Evolutionary conservation across 1,140 invertebrate genomes (phyloP).

Genomic region (Chymomyza costata): DNA sequence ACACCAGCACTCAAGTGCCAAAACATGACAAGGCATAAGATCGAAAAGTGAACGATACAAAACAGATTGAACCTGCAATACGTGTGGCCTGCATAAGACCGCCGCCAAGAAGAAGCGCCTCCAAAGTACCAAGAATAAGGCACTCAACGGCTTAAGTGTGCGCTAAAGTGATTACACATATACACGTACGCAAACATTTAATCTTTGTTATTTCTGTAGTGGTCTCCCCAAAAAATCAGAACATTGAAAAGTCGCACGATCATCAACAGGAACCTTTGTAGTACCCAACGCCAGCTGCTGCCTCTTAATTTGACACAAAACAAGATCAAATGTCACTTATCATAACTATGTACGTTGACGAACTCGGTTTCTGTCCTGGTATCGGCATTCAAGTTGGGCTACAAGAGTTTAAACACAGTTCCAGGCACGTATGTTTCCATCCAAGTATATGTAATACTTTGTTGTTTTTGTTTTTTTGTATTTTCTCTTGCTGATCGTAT

Average conservation of each 20-base stretch:
- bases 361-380: neutral
- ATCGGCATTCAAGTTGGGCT: no score
- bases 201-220: neutral
- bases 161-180: conserved; percentile 31
- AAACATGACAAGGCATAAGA: conserved; percentile 62
- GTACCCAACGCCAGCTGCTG: conserved; percentile 55
- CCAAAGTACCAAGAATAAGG: conserved; percentile 65
- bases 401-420: no score
- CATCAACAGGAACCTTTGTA: conserved; percentile 31
- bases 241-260: conserved; percentile 59
- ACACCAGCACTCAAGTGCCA: conserved; percentile 60
- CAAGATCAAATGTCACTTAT: conserved; percentile 73
- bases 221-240: conserved; percentile 7
- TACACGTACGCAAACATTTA: neutral
- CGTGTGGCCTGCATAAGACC: no score
- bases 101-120: conserved; percentile 53
- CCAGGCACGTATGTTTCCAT: conserved; percentile 54
- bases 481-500: conserved; percentile 25
- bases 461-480: neutral
- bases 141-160: conserved; percentile 72
- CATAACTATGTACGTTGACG: conserved; percentile 34
- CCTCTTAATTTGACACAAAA: conserved; percentile 73
- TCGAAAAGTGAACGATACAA: no score
- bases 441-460: conserved; percentile 50
- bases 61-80: conserved; percentile 50